Conservation (phyloP, 2,797 vertebrate genomes). For the Salarias fasciatus region DNA sequence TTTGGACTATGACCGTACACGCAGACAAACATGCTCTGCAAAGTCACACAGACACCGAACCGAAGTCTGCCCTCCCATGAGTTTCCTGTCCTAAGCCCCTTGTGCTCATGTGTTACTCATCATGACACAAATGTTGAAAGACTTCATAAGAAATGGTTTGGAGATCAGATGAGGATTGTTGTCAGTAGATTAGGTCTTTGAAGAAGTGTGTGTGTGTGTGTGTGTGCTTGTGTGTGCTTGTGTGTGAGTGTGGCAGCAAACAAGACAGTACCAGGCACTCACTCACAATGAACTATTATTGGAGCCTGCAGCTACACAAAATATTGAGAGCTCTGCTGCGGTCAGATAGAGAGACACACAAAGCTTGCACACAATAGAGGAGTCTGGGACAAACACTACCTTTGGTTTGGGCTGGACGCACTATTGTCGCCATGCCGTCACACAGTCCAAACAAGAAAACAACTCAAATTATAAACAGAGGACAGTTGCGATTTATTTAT, state of each 20-base stretch:
- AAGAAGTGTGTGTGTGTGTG: neutral
- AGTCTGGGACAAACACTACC: conserved; percentile 11
- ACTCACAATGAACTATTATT: conserved; percentile 78
- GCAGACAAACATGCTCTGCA: conserved; percentile 40
- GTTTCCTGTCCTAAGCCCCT: conserved; percentile 30
- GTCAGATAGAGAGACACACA: conserved; percentile 34
- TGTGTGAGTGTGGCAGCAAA: conserved; percentile 24
- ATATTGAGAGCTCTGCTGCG: conserved; percentile 38
- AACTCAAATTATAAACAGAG: conserved; percentile 1
- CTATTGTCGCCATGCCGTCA: neutral
- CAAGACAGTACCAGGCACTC: conserved; percentile 72
- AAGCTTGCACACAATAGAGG: conserved; percentile 17
- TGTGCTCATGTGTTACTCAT: too few relatives aligned
- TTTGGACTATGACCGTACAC: conserved; percentile 59
- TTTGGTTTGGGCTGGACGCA: conserved; percentile 18
- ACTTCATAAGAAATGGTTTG: too few relatives aligned
- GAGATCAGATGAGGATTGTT: too few relatives aligned
- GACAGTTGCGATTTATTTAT: conserved; percentile 16
- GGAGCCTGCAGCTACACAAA: conserved; percentile 36
- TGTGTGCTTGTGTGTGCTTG: conserved; percentile 2
- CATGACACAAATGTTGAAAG: too few relatives aligned
- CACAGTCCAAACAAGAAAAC: conserved; percentile 6
- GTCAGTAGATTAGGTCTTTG: too few relatives aligned
- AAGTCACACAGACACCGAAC: conserved; percentile 30
- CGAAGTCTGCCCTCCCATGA: conserved; percentile 47